Evolutionary conservation across 1,140 invertebrate species (phyloP).

Genomic region (Physella acuta): DNA sequence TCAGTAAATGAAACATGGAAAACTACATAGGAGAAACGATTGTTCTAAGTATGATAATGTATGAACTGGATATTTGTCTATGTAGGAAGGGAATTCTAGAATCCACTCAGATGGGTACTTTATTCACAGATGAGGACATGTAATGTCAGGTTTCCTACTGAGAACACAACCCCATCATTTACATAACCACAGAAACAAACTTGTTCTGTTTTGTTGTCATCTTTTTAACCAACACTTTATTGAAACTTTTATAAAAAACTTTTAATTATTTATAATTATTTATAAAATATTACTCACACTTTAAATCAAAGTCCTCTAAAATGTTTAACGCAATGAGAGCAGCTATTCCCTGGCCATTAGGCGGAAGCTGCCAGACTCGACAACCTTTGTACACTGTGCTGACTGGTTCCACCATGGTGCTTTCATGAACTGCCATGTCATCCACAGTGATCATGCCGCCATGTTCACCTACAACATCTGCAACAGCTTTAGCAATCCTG

Average conservation of each 20-base stretch:
- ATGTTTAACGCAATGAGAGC: conserved; percentile 58
- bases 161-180: too few relatives aligned
- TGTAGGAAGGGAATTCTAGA: too few relatives aligned
- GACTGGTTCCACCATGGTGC: conserved; percentile 53
- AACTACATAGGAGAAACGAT: too few relatives aligned
- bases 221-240: not conserved
- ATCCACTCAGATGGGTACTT: too few relatives aligned
- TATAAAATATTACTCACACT: conserved; percentile 39
- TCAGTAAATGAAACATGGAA: too few relatives aligned
- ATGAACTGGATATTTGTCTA: too few relatives aligned
- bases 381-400: conserved; percentile 46
- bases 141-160: too few relatives aligned
- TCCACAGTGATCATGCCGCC: conserved; percentile 56
- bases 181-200: too few relatives aligned
- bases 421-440: conserved; percentile 54
- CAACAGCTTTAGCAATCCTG: conserved; percentile 53
- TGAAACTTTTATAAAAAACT: not conserved
- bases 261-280: not conserved
- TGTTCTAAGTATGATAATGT: too few relatives aligned
- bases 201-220: too few relatives aligned
- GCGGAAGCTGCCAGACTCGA: conserved; percentile 56
- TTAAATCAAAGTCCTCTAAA: conserved; percentile 52
- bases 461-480: conserved; percentile 46
- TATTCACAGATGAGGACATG: too few relatives aligned
- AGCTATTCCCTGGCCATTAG: conserved; percentile 58